Conservation (phyloP, 1,140 invertebrate genomes). For the Bombus sylvicola region DNA sequence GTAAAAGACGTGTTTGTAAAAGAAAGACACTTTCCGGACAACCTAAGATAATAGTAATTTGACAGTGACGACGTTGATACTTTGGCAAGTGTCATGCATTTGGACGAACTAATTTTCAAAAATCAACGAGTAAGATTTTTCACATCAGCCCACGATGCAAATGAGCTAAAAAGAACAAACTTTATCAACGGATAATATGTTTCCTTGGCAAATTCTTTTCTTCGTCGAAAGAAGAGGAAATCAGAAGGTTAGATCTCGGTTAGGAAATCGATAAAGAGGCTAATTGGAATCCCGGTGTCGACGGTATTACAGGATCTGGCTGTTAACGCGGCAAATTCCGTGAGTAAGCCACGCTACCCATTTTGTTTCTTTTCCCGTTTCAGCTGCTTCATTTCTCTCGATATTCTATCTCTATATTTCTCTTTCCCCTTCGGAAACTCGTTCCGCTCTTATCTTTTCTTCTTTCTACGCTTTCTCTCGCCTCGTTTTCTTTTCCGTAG, state of each 20-base stretch:
- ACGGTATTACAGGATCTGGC: slow-evolving; percentile 36
- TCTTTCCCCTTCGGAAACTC: not conserved
- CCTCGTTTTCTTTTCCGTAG: not conserved
- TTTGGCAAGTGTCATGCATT: no score
- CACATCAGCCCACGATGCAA: fast-evolving
- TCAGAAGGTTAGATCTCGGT: slow-evolving; percentile 27
- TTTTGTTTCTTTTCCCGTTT: not conserved
- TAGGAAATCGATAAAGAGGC: slow-evolving; percentile 55
- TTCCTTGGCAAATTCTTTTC: not conserved
- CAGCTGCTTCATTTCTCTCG: not conserved
- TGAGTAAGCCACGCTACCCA: slow-evolving; percentile 20
- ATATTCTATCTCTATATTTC: not conserved
- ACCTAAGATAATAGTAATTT: no score
- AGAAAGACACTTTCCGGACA: no score
- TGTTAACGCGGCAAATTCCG: slow-evolving; percentile 44
- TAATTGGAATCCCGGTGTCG: slow-evolving; percentile 57
- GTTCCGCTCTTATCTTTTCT: slow-evolving; percentile 4
- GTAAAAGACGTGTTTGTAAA: no score
- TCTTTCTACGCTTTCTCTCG: no score
- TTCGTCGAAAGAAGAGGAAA: not conserved
- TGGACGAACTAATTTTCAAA: no score
- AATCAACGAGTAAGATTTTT: no score
- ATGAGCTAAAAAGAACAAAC: not conserved
- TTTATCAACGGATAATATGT: not conserved
- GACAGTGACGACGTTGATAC: no score